Evolutionary conservation across 2,888 invertebrate genomes (phyloP).

Genomic region (Mythimna vitellina): DNA sequence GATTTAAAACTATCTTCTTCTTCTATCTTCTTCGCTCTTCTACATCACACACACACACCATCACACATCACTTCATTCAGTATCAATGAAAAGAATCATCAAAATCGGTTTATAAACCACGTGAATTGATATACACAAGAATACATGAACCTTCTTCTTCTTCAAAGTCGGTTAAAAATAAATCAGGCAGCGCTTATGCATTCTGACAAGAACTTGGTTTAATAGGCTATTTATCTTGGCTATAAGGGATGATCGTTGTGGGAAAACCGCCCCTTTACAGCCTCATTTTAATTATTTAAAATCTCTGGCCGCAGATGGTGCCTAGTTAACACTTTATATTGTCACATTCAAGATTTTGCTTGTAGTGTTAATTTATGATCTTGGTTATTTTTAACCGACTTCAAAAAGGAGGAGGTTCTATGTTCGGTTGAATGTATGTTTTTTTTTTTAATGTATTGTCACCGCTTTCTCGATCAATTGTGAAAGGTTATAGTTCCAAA

Average conservation of each 20-base stretch:
- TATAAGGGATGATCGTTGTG: conserved; percentile 38
- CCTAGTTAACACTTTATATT: conserved; percentile 34
- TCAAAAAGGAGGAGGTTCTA: too few species aligned
- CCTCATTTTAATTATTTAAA: conserved; percentile 49
- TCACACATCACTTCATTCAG: too few species aligned
- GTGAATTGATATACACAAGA: background rate
- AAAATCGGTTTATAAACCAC: too few species aligned
- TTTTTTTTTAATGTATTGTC: too few species aligned
- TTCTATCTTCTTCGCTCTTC: too few species aligned
- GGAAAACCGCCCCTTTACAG: conserved; percentile 32
- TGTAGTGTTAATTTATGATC: background rate
- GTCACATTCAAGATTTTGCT: conserved; percentile 2
- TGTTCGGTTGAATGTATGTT: too few species aligned
- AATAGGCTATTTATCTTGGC: conserved; percentile 54
- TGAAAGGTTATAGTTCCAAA: too few species aligned
- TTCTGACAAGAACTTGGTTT: conserved; percentile 44
- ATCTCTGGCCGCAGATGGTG: conserved; percentile 39
- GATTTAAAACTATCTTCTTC: too few species aligned
- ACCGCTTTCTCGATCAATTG: too few species aligned
- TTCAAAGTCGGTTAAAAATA: conserved; percentile 2
- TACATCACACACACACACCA: too few species aligned
- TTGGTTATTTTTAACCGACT: background rate
- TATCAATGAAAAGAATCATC: too few species aligned
- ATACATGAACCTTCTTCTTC: background rate
- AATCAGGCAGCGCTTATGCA: conserved; percentile 34